Percentiles rank a stretch among this genome's conserved stretches.
phyloP scores from a whole-genome alignment of 1,140 invertebrate genomes.

The Drosophila takahashii region DNA sequence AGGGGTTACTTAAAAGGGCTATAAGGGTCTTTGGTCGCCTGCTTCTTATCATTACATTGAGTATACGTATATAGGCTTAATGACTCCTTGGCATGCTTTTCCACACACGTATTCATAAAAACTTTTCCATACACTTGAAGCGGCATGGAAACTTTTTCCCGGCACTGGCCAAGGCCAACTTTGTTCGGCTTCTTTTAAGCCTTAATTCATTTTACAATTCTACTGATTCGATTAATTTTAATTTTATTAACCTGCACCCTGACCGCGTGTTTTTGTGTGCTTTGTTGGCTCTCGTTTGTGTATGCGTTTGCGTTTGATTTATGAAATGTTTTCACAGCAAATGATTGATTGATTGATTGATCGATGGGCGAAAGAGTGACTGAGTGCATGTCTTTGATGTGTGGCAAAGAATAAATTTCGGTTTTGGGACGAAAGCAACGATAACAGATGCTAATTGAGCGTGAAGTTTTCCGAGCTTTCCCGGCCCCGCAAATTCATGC shows the following conservation, averaged over 20 bases:
- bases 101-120: slow-evolving; percentile 3
- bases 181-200: slow-evolving; percentile 9
- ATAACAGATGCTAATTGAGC: slow-evolving; percentile 61
- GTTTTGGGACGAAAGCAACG: slow-evolving; percentile 23
- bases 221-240: slow-evolving; percentile 37
- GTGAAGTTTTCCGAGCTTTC: slow-evolving; percentile 37
- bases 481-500: slow-evolving; percentile 13
- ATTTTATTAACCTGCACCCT: slow-evolving; percentile 38
- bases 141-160: slow-evolving; percentile 21
- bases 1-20: too few relatives aligned
- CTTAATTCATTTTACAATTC: slow-evolving; percentile 31
- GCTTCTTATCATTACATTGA: slow-evolving; percentile 26
- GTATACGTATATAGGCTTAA: slow-evolving; percentile 29
- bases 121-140: slow-evolving; percentile 9
- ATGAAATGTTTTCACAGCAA: slow-evolving; percentile 48
- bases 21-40: slow-evolving; percentile 25
- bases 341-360: slow-evolving; percentile 61
- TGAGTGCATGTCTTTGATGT: slow-evolving; percentile 59
- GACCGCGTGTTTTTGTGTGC: slow-evolving; percentile 10
- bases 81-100: slow-evolving; percentile 50
- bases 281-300: slow-evolving; percentile 15
- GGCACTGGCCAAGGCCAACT: slow-evolving; percentile 26
- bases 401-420: slow-evolving; percentile 34
- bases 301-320: slow-evolving; percentile 55
- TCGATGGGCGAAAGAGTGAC: slow-evolving; percentile 38